These are phyloP conservation scores for Datnioides undecimradiatus DNA, from an alignment of 2,113 vertebrate genomes.

Conservation along the genomic window DNA sequence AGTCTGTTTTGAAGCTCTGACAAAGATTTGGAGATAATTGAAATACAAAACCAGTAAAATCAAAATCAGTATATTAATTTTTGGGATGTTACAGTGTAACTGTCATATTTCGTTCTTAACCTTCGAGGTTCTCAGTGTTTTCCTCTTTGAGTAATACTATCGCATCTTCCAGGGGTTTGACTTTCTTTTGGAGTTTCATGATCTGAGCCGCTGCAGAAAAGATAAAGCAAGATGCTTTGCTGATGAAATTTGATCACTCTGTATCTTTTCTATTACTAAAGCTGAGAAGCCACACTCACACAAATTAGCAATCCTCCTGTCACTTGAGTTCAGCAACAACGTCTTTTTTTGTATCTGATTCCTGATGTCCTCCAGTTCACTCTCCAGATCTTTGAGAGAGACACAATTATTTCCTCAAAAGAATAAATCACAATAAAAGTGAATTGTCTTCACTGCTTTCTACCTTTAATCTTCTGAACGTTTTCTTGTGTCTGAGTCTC, in stretches of 20 bases:
- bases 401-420: slow-evolving; percentile 1
- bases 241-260: neutral
- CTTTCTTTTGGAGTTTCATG: slow-evolving; percentile 40
- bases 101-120: slow-evolving; percentile 24
- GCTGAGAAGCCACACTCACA: slow-evolving; percentile 27
- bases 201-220: slow-evolving; percentile 56
- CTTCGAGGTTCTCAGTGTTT: neutral
- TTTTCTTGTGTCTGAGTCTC: neutral
- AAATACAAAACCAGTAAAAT: neutral
- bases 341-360: slow-evolving; percentile 40
- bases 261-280: neutral
- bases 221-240: neutral
- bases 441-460: too few species aligned
- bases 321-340: neutral
- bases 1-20: slow-evolving; percentile 52
- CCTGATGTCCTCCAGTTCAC: slow-evolving; percentile 33
- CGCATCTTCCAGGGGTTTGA: slow-evolving; percentile 14
- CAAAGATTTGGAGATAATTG: neutral
- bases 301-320: neutral
- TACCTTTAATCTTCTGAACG: slow-evolving; percentile 50
- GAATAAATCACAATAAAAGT: too few species aligned
- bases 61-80: neutral
- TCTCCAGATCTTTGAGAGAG: slow-evolving; percentile 47
- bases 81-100: neutral
- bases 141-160: slow-evolving; percentile 28